phyloP scores from a whole-genome alignment of 1,140 invertebrate species.

The Panagrolaimus sp. region DNA sequence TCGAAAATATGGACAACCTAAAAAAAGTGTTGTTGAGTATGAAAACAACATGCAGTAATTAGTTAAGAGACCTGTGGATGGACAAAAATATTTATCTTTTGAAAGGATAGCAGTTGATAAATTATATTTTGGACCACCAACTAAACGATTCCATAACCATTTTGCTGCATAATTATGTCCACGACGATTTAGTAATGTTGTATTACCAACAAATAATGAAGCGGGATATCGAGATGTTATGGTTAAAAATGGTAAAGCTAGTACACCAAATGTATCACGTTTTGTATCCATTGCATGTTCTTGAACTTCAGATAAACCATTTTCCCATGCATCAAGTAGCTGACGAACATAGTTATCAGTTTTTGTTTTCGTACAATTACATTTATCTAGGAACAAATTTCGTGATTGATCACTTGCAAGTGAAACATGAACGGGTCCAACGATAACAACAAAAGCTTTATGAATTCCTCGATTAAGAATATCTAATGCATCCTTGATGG shows the following conservation, averaged over 20 bases:
- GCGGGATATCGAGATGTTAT: conserved; percentile 54
- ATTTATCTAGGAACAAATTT: conserved; percentile 47
- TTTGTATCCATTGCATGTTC: conserved; percentile 37
- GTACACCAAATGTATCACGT: conserved; percentile 50
- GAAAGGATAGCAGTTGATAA: conserved; percentile 50
- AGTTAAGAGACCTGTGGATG: no score
- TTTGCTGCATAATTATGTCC: conserved; percentile 56
- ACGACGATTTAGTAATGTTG: conserved; percentile 39
- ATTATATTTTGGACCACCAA: conserved; percentile 53
- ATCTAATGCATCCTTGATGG: conserved; percentile 45
- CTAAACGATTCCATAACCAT: conserved; percentile 56
- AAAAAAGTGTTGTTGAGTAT: no score
- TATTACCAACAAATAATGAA: conserved; percentile 47
- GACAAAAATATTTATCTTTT: conserved; percentile 51
- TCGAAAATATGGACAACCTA: conserved; percentile 53
- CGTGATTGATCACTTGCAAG: conserved; percentile 37
- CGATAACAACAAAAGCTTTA: conserved; percentile 50
- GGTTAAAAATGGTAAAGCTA: conserved; percentile 51
- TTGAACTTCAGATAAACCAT: conserved; percentile 40
- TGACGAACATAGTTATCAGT: background rate
- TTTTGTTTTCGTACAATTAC: background rate
- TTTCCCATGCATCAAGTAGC: conserved; percentile 30
- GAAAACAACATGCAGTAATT: no score
- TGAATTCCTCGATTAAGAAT: conserved; percentile 53
- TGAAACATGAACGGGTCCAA: conserved; percentile 55